Base-by-base conservation (phyloP, 2,113 vertebrate genomes). In the Cryptoleucopteryx plumbea region DNA sequence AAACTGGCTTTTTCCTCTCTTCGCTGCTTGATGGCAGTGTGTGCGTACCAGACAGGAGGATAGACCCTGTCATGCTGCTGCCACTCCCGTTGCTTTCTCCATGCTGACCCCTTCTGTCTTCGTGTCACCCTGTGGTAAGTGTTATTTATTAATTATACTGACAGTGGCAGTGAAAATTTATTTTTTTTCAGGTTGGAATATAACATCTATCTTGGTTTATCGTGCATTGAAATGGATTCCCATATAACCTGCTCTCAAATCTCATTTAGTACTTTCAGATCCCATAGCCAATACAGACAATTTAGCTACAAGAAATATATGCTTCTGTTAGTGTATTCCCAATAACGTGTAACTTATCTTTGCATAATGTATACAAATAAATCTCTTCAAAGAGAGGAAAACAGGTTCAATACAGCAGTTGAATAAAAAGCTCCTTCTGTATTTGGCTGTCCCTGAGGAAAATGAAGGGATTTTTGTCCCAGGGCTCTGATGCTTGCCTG, bases 141-240 rank as follows among this genome's bases (percentile, higher is more conserved):
- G 65, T 80, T 84, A 71, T 31, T 93, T 91, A 48, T 93, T 80
- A 94, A 86, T 93, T 88, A 42, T 11, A n/a, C 52, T 90, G 63
- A 70, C 47, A 90, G n/a, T 16, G 25, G 58, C 56, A 86, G 50
- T 42, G 16, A 47, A 94, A 63, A 56, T 18, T 19, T 91, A 42
- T 22, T 80, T 90, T 71, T 94, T 70, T 71, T 32, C 23, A 58
- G 45, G 21, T 81, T 79, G 40, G 29, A 53, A 68, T 47, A 16
- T 23, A 61, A 48, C 22, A 21, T 67, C 13, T 61, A 0, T 58
- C 36, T 82, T 80, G 25, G 19, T 85, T 87, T 40, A 22, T 88
- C 16, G 3, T 14, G 31, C 38, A 53, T 19, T 70, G n/a, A 70
- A 75, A 16, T 11, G 17, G n/a, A 50, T 68, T 94, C 10, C n/a